Evolutionary conservation across 2,113 vertebrate genomes (phyloP).

Genomic region (Ctenomys sociabilis): DNA sequence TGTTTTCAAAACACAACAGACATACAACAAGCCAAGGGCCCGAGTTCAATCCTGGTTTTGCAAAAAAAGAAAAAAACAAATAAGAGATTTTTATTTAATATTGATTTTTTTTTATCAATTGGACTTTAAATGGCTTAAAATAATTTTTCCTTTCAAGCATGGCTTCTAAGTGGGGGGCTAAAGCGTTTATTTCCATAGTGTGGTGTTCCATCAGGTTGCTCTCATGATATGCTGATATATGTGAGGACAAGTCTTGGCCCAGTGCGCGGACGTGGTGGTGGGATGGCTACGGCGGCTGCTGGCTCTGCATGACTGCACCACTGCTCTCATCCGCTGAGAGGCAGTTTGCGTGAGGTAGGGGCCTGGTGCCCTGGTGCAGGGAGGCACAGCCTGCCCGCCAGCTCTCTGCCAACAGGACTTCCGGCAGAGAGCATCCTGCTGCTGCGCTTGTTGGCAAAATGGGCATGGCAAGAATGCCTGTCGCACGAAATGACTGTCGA

Average conservation of each 20-base stretch:
- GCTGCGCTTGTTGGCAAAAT: not conserved
- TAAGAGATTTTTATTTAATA: not conserved
- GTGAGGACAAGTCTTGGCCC: not conserved
- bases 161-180: not conserved
- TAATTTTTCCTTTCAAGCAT: not conserved
- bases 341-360: not conserved
- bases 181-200: not conserved
- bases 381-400: not conserved
- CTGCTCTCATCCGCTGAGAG: not conserved
- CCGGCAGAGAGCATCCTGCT: rapidly evolving
- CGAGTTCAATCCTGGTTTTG: too few relatives aligned
- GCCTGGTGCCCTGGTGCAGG: not conserved
- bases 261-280: too few relatives aligned
- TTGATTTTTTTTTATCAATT: not conserved
- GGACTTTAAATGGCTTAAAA: not conserved
- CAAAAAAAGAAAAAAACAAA: too few relatives aligned
- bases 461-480: not conserved
- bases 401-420: not conserved
- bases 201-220: not conserved
- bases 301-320: not conserved
- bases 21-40: too few relatives aligned
- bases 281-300: not conserved
- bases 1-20: not conserved
- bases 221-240: not conserved
- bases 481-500: not conserved